Evolutionary conservation across 2,113 vertebrate genomes (phyloP).

Genomic region (Gasterosteus aculeatus): DNA sequence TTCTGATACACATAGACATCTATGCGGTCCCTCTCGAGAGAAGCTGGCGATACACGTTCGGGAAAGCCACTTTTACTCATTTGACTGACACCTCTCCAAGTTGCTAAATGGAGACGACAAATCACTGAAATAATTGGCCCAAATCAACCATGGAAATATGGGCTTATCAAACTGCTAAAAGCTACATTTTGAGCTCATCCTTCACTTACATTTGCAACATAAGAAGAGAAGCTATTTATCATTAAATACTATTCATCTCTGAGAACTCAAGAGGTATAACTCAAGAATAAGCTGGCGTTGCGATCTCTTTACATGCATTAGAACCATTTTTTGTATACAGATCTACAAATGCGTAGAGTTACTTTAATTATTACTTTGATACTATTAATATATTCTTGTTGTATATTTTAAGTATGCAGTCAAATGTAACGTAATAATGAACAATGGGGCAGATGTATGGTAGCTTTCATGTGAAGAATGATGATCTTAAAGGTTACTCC

Average conservation of each 20-base stretch:
- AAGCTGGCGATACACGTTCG: conserved; percentile 76
- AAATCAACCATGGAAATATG: conserved; percentile 25
- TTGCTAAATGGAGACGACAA: conserved; percentile 6
- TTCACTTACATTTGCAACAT: neutral
- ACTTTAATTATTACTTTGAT: neutral
- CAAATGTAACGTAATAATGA: neutral
- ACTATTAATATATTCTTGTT: neutral
- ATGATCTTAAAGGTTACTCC: neutral
- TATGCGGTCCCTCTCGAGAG: conserved; percentile 72
- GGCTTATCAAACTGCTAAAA: conserved; percentile 44
- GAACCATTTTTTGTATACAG: neutral
- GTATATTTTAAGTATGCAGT: neutral
- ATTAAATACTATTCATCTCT: neutral
- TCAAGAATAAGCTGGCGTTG: neutral
- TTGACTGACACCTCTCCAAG: neutral
- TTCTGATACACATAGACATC: conserved; percentile 51
- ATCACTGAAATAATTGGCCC: conserved; percentile 12
- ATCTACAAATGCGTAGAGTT: neutral
- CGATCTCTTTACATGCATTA: neutral
- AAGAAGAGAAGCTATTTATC: neutral
- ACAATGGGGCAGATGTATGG: neutral
- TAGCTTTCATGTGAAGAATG: neutral
- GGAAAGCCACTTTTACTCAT: conserved; percentile 37
- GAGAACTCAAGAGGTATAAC: neutral
- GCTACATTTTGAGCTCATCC: neutral